These are phyloP conservation scores for Himantopus leucocephalus DNA, from an alignment of 2,113 vertebrate species.

Conservation along the genomic window DNA sequence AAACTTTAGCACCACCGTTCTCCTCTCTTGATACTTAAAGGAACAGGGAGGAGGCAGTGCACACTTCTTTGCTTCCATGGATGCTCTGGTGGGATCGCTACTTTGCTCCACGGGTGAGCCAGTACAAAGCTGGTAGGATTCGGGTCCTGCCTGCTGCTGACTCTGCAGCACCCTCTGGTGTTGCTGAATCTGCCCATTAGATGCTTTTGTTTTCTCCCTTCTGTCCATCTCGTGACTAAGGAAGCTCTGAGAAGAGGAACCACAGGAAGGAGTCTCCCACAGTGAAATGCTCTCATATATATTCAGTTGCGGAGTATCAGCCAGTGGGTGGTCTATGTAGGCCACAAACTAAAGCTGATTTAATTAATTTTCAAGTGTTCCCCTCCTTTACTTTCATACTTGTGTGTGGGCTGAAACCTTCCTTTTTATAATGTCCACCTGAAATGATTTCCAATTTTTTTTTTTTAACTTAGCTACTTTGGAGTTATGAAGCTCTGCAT, in stretches of 20 bases:
- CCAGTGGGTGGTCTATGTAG: neutral
- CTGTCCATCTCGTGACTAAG: neutral
- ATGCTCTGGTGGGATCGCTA: neutral
- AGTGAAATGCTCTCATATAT: neutral
- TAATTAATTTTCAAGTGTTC: neutral
- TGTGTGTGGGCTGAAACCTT: neutral
- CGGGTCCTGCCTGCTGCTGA: neutral
- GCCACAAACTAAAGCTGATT: neutral
- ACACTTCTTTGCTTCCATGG: accelerated
- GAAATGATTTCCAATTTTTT: neutral
- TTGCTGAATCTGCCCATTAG: neutral
- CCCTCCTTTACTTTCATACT: neutral
- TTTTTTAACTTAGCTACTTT: neutral
- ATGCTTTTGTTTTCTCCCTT: neutral
- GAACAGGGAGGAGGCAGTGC: neutral
- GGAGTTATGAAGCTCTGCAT: neutral
- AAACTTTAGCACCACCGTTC: neutral
- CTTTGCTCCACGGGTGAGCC: accelerated
- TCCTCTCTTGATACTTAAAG: neutral
- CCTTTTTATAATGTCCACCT: neutral
- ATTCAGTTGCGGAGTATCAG: neutral
- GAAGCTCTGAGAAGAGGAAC: neutral
- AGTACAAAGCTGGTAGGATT: neutral
- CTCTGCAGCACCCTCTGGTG: slow-evolving; percentile 51
- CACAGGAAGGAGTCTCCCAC: neutral